Percentiles rank a stretch among this genome's conserved stretches.
These are phyloP conservation scores for Bufo bufo DNA, from an alignment of 2,113 vertebrate species.

Conservation along the genomic window DNA sequence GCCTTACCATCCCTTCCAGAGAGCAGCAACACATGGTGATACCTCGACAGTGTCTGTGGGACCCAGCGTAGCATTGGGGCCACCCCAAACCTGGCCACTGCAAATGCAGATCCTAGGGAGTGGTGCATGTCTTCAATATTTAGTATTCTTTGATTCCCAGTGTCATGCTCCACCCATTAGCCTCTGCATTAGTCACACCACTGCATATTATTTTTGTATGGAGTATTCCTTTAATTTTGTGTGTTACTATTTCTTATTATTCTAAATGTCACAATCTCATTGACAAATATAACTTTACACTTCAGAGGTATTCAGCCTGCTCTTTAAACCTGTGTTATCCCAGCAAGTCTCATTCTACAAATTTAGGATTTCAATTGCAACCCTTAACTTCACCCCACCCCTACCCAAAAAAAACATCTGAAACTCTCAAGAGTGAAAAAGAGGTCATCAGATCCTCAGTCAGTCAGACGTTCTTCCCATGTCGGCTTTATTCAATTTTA, in stretches of 20 bases:
- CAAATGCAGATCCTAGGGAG: no score
- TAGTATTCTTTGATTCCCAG: no score
- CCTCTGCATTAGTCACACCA: no score
- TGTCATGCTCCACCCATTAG: background rate
- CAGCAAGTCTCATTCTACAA: background rate
- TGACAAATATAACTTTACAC: background rate
- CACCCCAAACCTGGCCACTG: no score
- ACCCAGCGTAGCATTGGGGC: no score
- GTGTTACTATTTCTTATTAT: background rate
- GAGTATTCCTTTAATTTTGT: no score
- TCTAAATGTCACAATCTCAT: background rate
- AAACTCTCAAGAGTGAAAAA: conserved; percentile 44
- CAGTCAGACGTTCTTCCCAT: conserved; percentile 1
- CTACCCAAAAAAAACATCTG: background rate
- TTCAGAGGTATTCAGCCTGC: background rate
- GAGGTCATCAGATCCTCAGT: conserved; percentile 22
- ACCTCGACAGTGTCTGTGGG: no score
- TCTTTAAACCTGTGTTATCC: background rate
- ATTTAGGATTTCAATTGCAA: background rate
- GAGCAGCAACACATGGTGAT: no score
- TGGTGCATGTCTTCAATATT: no score
- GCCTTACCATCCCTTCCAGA: no score
- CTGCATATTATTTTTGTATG: no score
- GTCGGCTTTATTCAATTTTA: conserved; percentile 45
- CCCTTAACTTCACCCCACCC: background rate